Base-by-base conservation (phyloP, 1,140 invertebrate genomes). In the Papilio polyxenes region DNA sequence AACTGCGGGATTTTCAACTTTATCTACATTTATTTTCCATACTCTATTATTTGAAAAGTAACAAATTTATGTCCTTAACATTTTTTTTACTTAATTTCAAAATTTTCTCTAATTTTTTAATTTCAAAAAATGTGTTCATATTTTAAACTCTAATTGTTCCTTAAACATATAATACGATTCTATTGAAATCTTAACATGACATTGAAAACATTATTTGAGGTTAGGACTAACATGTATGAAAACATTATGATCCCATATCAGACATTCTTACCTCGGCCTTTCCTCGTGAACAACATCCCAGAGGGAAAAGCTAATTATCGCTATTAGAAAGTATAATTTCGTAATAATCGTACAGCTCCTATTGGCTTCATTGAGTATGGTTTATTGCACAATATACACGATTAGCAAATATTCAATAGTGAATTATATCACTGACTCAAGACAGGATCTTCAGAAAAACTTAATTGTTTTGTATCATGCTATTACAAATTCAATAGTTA, bases 1-100 rank as follows among this genome's bases (percentile, higher is more conserved):
- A 85, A 89, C 87, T 87, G 82, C 62, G 78, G 83, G 82, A 91
- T 85, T 88, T 80, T 88, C 80, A 80, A 84, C 91, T 80, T 86
- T 93, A 91, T 90, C 87, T 88, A 87, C 88, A 79, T 83, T 82
- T 37, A 37, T 37, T n/a, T 65, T 65, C 10, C 13, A 31, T 65
- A 65, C 7, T 13, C 51, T 59, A n/a, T 59, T 59, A 59, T 2
- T n/a, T 51, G 49, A 51, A 11, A 51, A 51, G 11, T 51, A 10
- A 10, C 9, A 11, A 51, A 51, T 51, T 51, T 51, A 51, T 11
- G 7, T 44, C 4, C 40, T 44, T 44, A 44, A 4, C 40, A 44
- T 44, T 7, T 6, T 44, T 31, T 44, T 44, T 44, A 44, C 0
- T 44, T 44, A 0, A 44, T 44, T 44, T 6, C 40, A 44, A 6